Evolutionary conservation across 2,797 vertebrate genomes (phyloP), one percentile per base, ranked within the genome.

Genomic region (Pyrrhura leucotis): DNA sequence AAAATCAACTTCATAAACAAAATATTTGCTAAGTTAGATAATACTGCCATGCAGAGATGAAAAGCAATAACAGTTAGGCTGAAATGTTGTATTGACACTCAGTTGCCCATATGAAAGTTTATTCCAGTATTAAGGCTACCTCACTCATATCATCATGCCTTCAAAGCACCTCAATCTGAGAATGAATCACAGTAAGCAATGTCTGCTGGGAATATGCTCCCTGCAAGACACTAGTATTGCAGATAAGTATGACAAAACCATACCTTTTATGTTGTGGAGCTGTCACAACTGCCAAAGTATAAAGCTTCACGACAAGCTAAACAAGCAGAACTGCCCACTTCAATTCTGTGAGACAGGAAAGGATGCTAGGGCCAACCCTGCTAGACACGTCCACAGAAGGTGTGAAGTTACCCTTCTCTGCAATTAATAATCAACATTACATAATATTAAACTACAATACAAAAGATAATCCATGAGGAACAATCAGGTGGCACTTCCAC

Each of bases 401-500:
- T 63, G 42, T 42, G 42, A 42, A 42, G 12, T 58, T n/a, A 75
- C 16, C 21, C 29, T 78, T 18, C 42, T 88, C 28, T 33, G 59
- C 44, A 61, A 48, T 58, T 68, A 35, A 86, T 48, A 62, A 9
- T 35, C 8, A 85, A 29, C 2, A 39, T 67, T 65, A 81, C 18
- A 13, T 73, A 89, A 85, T 48, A 73, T 40, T 37, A 20, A 75
- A 40, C 11, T 29, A 51, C 48, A 75, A 68, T 26, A 67, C 8
- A 18, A 61, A 85, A 79, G 26, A 48, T n/a, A 69, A 59, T 8
- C 10, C n/a, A 37, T 26, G 8, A 65, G 9, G 33, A 88, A 73
- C 0, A 3, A 72, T 7, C 3, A 1, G 7, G 20, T 67, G n/a
- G 3, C 12, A 33, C 31, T 51, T 63, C 10, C 11, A 18, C 25